These are phyloP conservation scores for Myxocyprinus asiaticus DNA, from an alignment of 2,113 vertebrate genomes.

Conservation along the genomic window DNA sequence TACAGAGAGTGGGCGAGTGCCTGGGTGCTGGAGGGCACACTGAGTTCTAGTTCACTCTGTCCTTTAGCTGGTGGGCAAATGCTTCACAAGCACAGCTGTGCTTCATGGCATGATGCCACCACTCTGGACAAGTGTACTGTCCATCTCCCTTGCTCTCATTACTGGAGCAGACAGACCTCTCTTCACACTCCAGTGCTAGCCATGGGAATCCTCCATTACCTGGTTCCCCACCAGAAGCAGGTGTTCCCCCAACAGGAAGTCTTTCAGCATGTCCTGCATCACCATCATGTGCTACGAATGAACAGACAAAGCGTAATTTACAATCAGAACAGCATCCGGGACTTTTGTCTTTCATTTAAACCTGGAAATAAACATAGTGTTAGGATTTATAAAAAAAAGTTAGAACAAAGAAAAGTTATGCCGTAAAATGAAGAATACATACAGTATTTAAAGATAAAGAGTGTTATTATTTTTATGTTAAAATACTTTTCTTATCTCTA, in stretches of 20 bases:
- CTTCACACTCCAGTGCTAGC: background rate
- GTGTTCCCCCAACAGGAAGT: conserved; percentile 94
- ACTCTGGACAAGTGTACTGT: conserved; percentile 16
- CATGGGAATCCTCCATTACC: conserved; percentile 73
- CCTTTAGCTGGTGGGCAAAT: conserved; percentile 5
- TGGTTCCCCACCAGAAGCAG: conserved; percentile 96
- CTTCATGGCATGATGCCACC: conserved; percentile 14
- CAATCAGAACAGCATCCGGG: background rate
- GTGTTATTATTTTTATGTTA: too few species aligned
- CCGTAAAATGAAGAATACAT: background rate
- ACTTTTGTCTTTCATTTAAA: background rate
- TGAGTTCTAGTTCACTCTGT: conserved; percentile 27
- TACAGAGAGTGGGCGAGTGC: conserved; percentile 31
- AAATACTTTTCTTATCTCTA: too few species aligned
- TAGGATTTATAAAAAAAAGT: background rate
- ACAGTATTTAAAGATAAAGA: background rate
- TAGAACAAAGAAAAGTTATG: background rate
- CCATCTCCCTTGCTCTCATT: background rate
- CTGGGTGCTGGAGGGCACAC: background rate
- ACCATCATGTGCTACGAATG: conserved; percentile 87
- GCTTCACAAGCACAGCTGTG: conserved; percentile 20
- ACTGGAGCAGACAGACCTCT: background rate
- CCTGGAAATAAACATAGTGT: background rate
- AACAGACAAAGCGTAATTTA: conserved; percentile 16
- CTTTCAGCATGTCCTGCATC: conserved; percentile 98